Conservation (phyloP, 2,113 vertebrate genomes). For the Chunga burmeisteri region DNA sequence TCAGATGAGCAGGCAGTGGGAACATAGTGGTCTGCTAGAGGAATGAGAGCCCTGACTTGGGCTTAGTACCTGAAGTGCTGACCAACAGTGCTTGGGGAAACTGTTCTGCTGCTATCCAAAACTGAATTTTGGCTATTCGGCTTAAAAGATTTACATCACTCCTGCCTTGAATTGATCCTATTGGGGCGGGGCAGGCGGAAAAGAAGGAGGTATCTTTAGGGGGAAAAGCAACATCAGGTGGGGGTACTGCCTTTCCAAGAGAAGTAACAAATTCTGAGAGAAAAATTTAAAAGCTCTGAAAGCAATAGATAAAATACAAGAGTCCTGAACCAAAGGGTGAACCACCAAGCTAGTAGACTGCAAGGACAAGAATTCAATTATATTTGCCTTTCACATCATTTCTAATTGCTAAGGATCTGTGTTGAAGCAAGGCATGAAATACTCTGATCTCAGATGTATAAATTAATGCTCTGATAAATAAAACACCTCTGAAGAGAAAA, state of each 20-base stretch:
- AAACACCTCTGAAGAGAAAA: neutral
- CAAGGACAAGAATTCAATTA: conserved; percentile 21
- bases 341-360: neutral
- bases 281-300: neutral
- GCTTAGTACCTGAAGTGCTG: neutral
- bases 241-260: neutral
- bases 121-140: neutral
- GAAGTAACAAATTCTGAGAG: neutral
- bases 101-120: neutral
- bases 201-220: neutral
- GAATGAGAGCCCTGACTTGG: neutral
- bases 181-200: neutral
- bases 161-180: neutral
- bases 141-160: neutral
- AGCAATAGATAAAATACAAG: neutral
- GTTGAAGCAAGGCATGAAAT: neutral
- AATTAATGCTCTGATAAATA: conserved; percentile 22
- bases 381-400: neutral
- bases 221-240: neutral
- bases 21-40: neutral
- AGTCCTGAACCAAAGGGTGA: neutral
- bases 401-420: neutral
- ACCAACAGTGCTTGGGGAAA: neutral
- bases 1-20: neutral
- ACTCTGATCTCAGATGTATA: conserved; percentile 1